Base-by-base conservation (phyloP, 1,140 invertebrate species). In the Babylonia areolata region DNA sequence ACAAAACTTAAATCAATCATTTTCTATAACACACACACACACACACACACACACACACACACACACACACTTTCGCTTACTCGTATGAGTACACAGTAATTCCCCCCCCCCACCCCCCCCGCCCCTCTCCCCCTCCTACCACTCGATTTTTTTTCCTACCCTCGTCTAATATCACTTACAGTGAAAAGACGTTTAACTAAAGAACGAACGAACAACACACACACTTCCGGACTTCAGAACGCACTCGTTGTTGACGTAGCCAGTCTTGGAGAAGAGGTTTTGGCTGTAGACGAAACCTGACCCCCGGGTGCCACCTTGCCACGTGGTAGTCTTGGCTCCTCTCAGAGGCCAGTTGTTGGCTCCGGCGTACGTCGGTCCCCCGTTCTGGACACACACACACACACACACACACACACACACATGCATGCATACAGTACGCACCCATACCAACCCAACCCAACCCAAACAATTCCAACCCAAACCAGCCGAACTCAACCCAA, bases 331-430 rank as follows among this genome's bases (percentile, higher is more conserved):
- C 83, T 90, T 90, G 33, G 73, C 86, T 15, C 89, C 89, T 31
- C 89, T 40, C 5, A 90, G 75, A 40, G 89, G 89, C 54, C 42
- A 86, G 78, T 90, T 89, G 87, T 89, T 89, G 23, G 64, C 88
- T 15, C 84, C 92, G 33, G 40, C 69, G 17, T 86, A 37, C 9
- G 58, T 64, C 28, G 58, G 58, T 89, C 93, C 93, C 9, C 93
- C 93, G 85, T 94, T 94, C 91, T 92, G 58, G 58, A 71, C 39
- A 64, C 42, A 46, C 42, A 23, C 35, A 77, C 35, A 79, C 3
- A 79, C 77, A 42, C 58, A 64, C 58, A 64, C 58, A 64, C 58
- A 28, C 58, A 64, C 58, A 28, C 58, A 64, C 58, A 28, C 58
- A 64, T 20, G 20, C 58, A 64, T 20, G 20, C 58, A 64, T 23